Evolutionary conservation across 2,888 invertebrate genomes (phyloP).

Genomic region (Hyposoter dolosus): DNA sequence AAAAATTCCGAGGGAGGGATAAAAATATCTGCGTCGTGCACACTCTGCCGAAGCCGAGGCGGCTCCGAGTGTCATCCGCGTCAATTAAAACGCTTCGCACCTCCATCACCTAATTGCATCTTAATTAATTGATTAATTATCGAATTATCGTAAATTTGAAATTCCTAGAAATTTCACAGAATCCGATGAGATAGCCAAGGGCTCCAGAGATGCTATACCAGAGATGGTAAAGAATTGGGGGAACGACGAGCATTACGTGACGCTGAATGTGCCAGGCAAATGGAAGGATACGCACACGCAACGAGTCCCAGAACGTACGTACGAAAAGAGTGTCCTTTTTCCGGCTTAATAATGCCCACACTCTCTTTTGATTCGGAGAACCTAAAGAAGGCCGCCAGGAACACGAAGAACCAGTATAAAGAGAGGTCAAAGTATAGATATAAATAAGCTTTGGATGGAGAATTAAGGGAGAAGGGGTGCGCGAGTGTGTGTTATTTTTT

Average conservation of each 20-base stretch:
- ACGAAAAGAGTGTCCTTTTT: constrained; percentile 60
- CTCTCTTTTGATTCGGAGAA: constrained; percentile 72
- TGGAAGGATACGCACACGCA: not conserved
- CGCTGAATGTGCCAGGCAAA: constrained; percentile 23
- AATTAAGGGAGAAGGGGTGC: constrained; percentile 68
- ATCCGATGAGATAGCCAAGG: not conserved
- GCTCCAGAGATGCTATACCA: not conserved
- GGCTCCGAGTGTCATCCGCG: not conserved
- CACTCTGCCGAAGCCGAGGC: constrained; percentile 22
- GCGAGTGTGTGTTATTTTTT: constrained; percentile 83
- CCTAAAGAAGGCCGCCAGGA: constrained; percentile 75
- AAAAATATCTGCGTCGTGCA: not conserved
- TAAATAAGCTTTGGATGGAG: constrained; percentile 28
- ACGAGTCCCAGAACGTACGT: constrained; percentile 43
- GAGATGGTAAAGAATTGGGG: constrained; percentile 18
- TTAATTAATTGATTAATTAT: constrained; percentile 60
- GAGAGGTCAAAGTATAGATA: constrained; percentile 15
- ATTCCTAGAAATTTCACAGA: not conserved
- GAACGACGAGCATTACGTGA: constrained; percentile 36
- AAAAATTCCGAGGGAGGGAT: constrained; percentile 32
- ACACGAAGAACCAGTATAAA: constrained; percentile 64
- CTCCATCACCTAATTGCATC: constrained; percentile 31
- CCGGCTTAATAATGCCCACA: constrained; percentile 81
- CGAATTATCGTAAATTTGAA: not conserved
- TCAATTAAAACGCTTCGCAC: not conserved